Conservation (phyloP, 2,797 vertebrate genomes). For the Graptemys geographica region DNA sequence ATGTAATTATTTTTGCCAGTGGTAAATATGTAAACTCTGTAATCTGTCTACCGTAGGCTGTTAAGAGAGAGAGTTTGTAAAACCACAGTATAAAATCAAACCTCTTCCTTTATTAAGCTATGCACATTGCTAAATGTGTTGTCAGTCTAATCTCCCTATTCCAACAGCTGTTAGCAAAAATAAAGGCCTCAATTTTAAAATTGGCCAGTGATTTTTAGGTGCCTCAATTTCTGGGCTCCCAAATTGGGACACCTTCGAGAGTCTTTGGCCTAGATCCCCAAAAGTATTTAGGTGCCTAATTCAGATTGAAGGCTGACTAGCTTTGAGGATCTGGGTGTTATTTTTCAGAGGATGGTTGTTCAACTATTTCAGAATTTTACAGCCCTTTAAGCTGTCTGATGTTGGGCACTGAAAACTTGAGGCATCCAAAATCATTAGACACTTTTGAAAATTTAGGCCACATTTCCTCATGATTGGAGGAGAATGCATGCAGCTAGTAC, state of each 20-base stretch:
- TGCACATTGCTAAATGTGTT: not conserved
- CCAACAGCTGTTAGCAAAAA: not conserved
- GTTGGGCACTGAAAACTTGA: not conserved
- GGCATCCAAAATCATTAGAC: not conserved
- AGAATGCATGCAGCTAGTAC: not conserved
- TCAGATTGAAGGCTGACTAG: not conserved
- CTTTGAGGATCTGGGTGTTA: not conserved
- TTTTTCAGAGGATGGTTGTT: not conserved
- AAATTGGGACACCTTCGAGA: accelerated
- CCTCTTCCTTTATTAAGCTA: not conserved
- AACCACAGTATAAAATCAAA: not conserved
- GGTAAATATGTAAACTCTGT: not conserved
- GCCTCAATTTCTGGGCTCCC: not conserved
- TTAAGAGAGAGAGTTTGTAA: not conserved
- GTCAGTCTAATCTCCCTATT: not conserved
- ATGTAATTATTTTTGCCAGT: not conserved
- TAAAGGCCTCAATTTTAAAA: not conserved
- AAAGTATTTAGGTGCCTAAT: not conserved
- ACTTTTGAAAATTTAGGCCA: not conserved
- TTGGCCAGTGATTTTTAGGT: not conserved
- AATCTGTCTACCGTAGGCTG: not conserved
- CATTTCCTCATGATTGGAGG: not conserved
- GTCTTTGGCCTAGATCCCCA: not conserved
- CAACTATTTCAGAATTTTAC: not conserved
- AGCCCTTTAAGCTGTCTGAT: not conserved